A percentile compares a stretch with the other conserved stretches of the same genome.
Evolutionary conservation across 2,888 invertebrate genomes (phyloP).

Genomic region (Thymelicus acteon): DNA sequence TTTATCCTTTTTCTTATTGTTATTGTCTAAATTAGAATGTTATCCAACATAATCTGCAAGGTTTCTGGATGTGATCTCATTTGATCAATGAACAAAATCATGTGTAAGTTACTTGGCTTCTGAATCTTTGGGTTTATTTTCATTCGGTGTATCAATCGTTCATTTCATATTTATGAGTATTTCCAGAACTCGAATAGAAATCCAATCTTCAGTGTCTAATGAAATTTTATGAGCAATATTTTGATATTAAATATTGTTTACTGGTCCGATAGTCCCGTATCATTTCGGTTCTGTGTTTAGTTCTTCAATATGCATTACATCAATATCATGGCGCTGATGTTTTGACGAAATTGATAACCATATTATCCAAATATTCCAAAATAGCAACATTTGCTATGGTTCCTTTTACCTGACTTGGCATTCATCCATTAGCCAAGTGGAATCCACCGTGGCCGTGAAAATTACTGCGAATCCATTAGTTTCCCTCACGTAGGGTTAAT

Average conservation of each 20-base stretch:
- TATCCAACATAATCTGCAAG: background rate
- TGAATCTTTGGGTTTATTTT: background rate
- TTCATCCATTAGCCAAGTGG: constrained; percentile 37
- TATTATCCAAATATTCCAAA: constrained; percentile 25
- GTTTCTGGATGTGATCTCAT: constrained; percentile 9
- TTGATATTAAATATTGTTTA: background rate
- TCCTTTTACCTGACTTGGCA: constrained; percentile 36
- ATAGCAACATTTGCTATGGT: constrained; percentile 33
- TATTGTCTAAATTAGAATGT: constrained; percentile 16
- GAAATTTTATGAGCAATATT: background rate
- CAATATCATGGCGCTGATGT: constrained; percentile 13
- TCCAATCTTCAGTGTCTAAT: background rate
- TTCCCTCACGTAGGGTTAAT: constrained; percentile 20
- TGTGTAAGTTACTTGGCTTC: background rate
- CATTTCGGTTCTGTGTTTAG: too few species aligned
- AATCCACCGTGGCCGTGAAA: constrained; percentile 35
- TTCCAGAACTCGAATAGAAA: background rate
- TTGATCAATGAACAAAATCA: background rate
- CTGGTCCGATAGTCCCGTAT: too few species aligned
- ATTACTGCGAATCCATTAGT: constrained; percentile 42
- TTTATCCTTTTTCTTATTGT: constrained; percentile 17
- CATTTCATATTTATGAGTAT: background rate
- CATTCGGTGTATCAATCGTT: background rate
- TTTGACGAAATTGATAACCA: constrained; percentile 26
- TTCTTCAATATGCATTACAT: too few species aligned